Conservation (phyloP, 2,113 vertebrate species). For the Pseudolaguvia tuberculata region DNA sequence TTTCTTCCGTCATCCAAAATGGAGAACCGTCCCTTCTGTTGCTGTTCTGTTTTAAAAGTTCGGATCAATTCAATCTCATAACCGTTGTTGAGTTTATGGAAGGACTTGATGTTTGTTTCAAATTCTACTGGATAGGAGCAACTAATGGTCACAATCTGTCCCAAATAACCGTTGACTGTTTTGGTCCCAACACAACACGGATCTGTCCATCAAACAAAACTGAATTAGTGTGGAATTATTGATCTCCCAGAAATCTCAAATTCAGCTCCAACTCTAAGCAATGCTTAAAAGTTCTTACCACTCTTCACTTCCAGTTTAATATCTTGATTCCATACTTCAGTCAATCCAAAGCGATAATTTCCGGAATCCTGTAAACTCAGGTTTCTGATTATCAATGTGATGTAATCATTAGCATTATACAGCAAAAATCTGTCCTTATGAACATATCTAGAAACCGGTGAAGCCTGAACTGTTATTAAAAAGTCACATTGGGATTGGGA, state of each 20-base stretch:
- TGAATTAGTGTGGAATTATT: constrained; percentile 1
- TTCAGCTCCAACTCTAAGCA: background rate
- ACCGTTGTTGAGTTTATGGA: background rate
- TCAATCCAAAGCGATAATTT: background rate
- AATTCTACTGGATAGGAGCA: constrained; percentile 17
- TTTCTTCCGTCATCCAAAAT: constrained; percentile 5
- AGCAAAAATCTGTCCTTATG: constrained; percentile 12
- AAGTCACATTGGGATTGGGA: accelerated
- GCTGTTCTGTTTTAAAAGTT: background rate
- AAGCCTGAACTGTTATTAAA: background rate
- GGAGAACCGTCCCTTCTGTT: background rate
- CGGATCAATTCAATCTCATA: background rate
- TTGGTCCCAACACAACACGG: background rate
- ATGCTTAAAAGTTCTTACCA: background rate
- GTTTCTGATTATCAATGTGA: constrained; percentile 18
- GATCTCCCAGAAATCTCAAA: background rate
- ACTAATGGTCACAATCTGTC: constrained; percentile 4
- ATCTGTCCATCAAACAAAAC: constrained; percentile 15
- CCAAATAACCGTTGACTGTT: background rate
- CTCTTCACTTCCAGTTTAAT: background rate
- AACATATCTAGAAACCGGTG: too few species aligned
- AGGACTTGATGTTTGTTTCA: background rate
- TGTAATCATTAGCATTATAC: background rate
- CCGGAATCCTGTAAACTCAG: constrained; percentile 13
- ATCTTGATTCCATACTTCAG: too few species aligned